Evolutionary conservation across 2,888 invertebrate genomes (phyloP).

Genomic region (Hemaris fuciformis): DNA sequence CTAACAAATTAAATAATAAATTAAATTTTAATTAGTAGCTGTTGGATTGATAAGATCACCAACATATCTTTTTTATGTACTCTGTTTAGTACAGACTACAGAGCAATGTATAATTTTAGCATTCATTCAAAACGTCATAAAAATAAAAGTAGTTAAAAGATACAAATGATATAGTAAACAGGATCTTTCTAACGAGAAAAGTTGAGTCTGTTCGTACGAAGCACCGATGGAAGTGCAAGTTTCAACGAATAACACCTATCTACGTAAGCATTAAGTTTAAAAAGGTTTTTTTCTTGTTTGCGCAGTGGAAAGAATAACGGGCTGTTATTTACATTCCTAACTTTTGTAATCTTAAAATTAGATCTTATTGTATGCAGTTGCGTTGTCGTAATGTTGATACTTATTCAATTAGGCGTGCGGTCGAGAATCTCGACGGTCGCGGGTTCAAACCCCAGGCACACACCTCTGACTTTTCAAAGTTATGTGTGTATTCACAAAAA

Average conservation of each 20-base stretch:
- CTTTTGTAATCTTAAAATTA: background rate
- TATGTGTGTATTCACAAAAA: too few species aligned
- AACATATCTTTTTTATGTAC: too few species aligned
- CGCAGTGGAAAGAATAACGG: background rate
- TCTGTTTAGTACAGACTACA: too few species aligned
- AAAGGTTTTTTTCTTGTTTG: background rate
- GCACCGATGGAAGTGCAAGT: constrained; percentile 26
- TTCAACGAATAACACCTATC: constrained; percentile 11
- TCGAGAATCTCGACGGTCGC: too few species aligned
- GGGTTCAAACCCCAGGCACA: too few species aligned
- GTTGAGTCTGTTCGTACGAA: constrained; percentile 27
- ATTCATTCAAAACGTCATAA: background rate
- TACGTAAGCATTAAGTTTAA: background rate
- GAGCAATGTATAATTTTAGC: too few species aligned
- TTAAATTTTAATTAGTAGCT: too few species aligned
- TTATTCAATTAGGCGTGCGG: too few species aligned
- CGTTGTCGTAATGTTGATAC: background rate
- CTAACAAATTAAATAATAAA: too few species aligned
- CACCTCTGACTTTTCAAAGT: too few species aligned
- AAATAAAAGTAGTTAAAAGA: constrained; percentile 11
- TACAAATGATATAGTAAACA: constrained; percentile 39
- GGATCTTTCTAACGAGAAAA: constrained; percentile 56
- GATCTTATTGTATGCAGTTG: background rate
- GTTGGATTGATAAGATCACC: too few species aligned
- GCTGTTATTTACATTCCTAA: background rate